Evolutionary conservation across 2,888 invertebrate genomes (phyloP), one percentile per base, ranked within the genome.

Genomic region (Parapristionchus giblindavisi): DNA sequence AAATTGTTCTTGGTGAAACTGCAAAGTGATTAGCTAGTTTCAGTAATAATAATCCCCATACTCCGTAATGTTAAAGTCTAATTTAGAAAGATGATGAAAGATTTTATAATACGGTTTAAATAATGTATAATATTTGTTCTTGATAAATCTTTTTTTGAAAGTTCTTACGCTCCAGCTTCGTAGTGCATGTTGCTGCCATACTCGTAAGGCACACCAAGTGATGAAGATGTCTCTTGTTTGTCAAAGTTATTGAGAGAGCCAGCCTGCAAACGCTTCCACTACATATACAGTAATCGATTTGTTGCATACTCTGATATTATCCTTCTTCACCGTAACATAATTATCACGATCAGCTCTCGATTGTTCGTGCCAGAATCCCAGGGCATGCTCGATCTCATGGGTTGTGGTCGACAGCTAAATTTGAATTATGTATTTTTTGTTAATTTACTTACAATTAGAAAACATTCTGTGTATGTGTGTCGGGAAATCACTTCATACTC

Each of bases 161-260:
- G 5, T 32, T n/a, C 63, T 2, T 32, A 52, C 68, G 34, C 52
- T 32, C 52, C 68, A 3, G 52, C 4, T 2, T 48, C 52, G 36
- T 68, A 68, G 68, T 68, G 68, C 68, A 68, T 68, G 52, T 68
- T 68, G 52, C 68, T 68, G n/a, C 68, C 68, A 24, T 52, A 68
- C 1, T 68, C 68, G 24, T 68, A 68, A 17, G 68, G 68, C 8
- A 68, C 36, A 21, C 36, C 29, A 17, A 34, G 21, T 2, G 68
- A n/a, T 3, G 32, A 34, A 0, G 68, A 6, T 1, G 21, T 48
- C 27, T 21, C 14, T 1, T 51, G 3, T 1, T 1, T 8, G 6
- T 34, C 34, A 36, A 68, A 68, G 52, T 68, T 68, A 32, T 65
- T 24, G 38, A 24, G 61, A 17, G 11, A 24, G 21, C 60, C 29